Base-by-base conservation (phyloP, 1,140 invertebrate species). In the Drosophila prosaltans region DNA sequence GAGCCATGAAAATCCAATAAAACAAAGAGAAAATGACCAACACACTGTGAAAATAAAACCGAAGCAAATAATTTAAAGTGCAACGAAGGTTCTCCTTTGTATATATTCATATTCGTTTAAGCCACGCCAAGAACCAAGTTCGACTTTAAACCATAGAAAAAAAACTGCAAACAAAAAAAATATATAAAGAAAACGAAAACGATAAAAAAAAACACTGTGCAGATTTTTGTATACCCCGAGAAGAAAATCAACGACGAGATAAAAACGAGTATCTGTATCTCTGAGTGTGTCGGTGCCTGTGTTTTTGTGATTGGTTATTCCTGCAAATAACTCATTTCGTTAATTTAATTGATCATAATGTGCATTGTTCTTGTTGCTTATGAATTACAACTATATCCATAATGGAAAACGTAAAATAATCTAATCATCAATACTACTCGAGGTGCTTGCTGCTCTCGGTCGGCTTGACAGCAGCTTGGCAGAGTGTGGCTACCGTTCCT, bases 341-440 rank as follows among this genome's bases (percentile, higher is more conserved):
- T 64, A 73, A 69, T 63, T 89, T 57, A 75, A 73, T 75, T 78
- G 67, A 81, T 75, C 67, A 55, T 74, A 65, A 67, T 73, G 78
- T 74, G 66, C 62, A 82, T 51, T 51, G 45, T 51, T 51, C 2
- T 51, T 26, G 26, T 51, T 26, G 16, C 7, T 8, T 43, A 75
- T 73, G 65, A 84, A 71, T 84, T 65, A 72, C 66, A 79, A 76
- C 75, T 63, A 70, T 85, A 75, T 85, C 69, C 80, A 80, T 82
- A 70, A 72, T 65, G 45, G 80, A 90, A 88, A 91, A 75, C 83
- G 45, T 51, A 51, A 51, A 51, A 51, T 51, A 51, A 86, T 90
- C 88, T 88, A 90, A 90, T 81, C 88, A 74, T 39, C 85, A 88
- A 90, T 51, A 86, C 86, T 88, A 78, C 80, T 90, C 80, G 80